Base-by-base conservation (phyloP, 2,888 invertebrate species). In the Drosophila picticornis region DNA sequence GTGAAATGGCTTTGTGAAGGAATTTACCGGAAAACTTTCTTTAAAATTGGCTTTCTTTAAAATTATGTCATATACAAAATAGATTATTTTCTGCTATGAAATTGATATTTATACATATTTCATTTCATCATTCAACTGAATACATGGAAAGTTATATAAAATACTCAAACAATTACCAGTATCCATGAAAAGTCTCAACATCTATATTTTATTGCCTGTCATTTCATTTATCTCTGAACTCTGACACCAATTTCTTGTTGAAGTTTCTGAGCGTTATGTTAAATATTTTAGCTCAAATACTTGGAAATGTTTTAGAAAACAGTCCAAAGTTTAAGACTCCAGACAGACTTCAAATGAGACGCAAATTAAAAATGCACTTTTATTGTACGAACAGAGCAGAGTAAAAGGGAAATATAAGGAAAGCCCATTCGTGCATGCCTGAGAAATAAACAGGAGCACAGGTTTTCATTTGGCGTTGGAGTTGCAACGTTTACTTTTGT, bases 361-460 rank as follows among this genome's bases (percentile, higher is more conserved):
- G 9, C 22, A 46, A 25, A 22, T 46, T 46, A 25, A 25, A 29
- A 51, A 51, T 51, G 51, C 29, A 2, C 51, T 27, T 29, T 27
- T 5, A 19, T 29, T 51, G n/a, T 7, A n/a, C 27, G n/a, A 57
- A 10, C 22, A 59, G 70, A 34, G 58, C 52, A 70, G 38, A 32
- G n/a, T n/a, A 55, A 76, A 43, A 31, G 38, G 48, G 65, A 62
- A 70, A 64, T 62, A 63, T 64, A 74, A 74, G 67, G 36, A 57
- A 60, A 27, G 60, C 38, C 34, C 34, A 40, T 72, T 69, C 66
- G 72, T 69, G 70, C 75, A 52, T 32, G 75, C 58, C 76, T 69
- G 82, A 68, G 84, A 82, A 77, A 87, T 84, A 84, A 84, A 88
- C 84, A 88, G 77, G 80, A 80, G 88, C 75, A 71, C 72, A 79